phyloP scores from a whole-genome alignment of 2,113 vertebrate genomes.

The Beaufortia kweichowensis region DNA sequence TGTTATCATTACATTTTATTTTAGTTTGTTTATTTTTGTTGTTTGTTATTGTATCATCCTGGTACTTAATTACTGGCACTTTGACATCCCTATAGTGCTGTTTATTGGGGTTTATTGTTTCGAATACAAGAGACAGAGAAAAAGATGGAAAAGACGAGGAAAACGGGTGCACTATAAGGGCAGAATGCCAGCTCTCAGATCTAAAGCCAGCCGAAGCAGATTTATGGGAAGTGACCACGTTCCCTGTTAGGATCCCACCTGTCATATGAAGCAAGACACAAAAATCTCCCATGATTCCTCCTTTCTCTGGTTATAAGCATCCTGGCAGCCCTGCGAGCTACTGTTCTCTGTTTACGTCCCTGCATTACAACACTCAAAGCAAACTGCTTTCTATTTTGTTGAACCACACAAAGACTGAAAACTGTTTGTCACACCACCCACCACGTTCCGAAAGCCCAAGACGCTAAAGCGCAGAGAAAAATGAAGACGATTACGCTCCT shows the following conservation, averaged over 20 bases:
- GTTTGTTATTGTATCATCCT: no score
- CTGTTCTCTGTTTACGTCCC: slow-evolving; percentile 32
- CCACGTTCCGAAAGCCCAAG: slow-evolving; percentile 39
- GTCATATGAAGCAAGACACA: slow-evolving; percentile 55
- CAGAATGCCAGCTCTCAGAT: slow-evolving; percentile 74
- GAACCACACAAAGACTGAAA: slow-evolving; percentile 40
- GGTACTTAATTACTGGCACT: no score
- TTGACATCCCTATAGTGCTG: no score
- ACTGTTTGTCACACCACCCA: slow-evolving; percentile 57
- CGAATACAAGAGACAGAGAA: slow-evolving; percentile 53
- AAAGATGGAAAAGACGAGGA: slow-evolving; percentile 57
- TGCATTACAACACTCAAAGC: slow-evolving; percentile 4
- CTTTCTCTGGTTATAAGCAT: slow-evolving; percentile 24
- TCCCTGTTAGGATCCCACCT: slow-evolving; percentile 72
- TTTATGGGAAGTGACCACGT: slow-evolving; percentile 71
- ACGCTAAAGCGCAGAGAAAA: slow-evolving; percentile 48
- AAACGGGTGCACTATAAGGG: slow-evolving; percentile 64
- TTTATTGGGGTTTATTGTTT: no score
- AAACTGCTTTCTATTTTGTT: slow-evolving; percentile 13
- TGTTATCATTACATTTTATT: no score
- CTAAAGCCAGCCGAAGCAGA: slow-evolving; percentile 67
- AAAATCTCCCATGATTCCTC: neutral
- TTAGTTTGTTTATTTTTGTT: no score
- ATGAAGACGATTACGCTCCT: slow-evolving; percentile 57
- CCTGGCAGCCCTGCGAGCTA: slow-evolving; percentile 5